Conservation (phyloP, 2,888 invertebrate genomes). For the Apeira syringaria region DNA sequence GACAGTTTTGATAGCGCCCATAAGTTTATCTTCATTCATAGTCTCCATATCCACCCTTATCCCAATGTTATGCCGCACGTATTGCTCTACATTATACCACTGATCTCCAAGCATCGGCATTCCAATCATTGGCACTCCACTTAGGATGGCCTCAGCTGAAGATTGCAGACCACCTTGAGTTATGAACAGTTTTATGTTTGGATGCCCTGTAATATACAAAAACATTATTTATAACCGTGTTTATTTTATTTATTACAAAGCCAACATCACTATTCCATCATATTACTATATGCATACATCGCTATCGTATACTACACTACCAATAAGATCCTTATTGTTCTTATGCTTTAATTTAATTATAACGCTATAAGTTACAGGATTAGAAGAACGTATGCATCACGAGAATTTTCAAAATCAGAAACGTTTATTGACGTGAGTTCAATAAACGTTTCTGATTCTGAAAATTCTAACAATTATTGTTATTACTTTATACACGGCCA, state of each 20-base stretch:
- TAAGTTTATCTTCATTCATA: constrained; percentile 38
- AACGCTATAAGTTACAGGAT: too few relatives aligned
- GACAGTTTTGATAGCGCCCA: constrained; percentile 32
- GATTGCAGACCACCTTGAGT: constrained; percentile 73
- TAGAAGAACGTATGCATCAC: too few relatives aligned
- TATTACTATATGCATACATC: background rate
- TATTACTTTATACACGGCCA: too few relatives aligned
- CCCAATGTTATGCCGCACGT: constrained; percentile 47
- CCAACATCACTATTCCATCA: background rate
- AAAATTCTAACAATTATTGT: too few relatives aligned
- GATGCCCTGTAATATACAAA: constrained; percentile 45
- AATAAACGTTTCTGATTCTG: too few relatives aligned
- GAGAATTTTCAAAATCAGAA: too few relatives aligned
- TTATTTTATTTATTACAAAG: too few relatives aligned
- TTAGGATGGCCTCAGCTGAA: constrained; percentile 61
- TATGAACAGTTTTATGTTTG: constrained; percentile 70
- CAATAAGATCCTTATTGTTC: background rate
- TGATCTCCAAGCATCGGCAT: constrained; percentile 66
- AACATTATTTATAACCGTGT: too few relatives aligned
- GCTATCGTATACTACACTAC: too few relatives aligned
- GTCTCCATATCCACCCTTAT: constrained; percentile 45
- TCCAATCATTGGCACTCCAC: constrained; percentile 60
- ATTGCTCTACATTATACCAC: constrained; percentile 52
- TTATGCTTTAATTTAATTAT: background rate
- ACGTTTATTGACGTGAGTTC: too few relatives aligned